Conservation (phyloP, 1,140 invertebrate genomes). For the Neodiprion virginianus region DNA sequence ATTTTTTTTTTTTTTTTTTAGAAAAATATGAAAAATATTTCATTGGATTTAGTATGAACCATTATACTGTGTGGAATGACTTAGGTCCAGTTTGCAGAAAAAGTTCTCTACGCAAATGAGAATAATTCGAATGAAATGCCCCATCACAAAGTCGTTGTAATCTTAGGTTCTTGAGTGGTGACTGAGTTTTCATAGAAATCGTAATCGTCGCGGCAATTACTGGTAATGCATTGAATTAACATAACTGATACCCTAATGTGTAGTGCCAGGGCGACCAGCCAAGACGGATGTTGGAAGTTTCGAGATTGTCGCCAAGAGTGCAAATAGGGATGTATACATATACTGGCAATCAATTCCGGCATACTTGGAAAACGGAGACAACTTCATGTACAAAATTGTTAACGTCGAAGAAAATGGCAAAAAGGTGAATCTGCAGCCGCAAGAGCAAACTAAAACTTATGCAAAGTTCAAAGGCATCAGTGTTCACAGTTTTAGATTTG, state of each 20-base stretch:
- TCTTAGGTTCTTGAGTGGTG: background rate
- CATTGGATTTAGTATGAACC: too few species aligned
- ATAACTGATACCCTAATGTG: slow-evolving; percentile 23
- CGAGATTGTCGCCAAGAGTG: slow-evolving; percentile 62
- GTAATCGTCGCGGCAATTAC: background rate
- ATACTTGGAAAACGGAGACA: slow-evolving; percentile 67
- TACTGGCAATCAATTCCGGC: slow-evolving; percentile 74
- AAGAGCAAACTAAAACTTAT: slow-evolving; percentile 60
- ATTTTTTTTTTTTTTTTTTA: too few species aligned
- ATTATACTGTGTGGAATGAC: too few species aligned
- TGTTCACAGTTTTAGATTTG: slow-evolving; percentile 61
- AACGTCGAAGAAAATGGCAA: slow-evolving; percentile 52
- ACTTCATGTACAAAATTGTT: slow-evolving; percentile 59
- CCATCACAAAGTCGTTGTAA: background rate
- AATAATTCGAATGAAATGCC: background rate
- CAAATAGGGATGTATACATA: slow-evolving; percentile 65
- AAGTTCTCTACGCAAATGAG: background rate
- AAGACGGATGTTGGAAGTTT: slow-evolving; percentile 71
- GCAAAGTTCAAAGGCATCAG: slow-evolving; percentile 62
- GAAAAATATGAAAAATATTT: too few species aligned
- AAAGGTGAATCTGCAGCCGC: slow-evolving; percentile 42
- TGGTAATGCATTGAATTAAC: background rate
- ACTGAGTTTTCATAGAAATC: background rate
- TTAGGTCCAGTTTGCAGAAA: too few species aligned
- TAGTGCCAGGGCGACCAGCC: slow-evolving; percentile 67